phyloP scores from a whole-genome alignment of 1,140 invertebrate species.

The Ptiloglossa arizonensis region DNA sequence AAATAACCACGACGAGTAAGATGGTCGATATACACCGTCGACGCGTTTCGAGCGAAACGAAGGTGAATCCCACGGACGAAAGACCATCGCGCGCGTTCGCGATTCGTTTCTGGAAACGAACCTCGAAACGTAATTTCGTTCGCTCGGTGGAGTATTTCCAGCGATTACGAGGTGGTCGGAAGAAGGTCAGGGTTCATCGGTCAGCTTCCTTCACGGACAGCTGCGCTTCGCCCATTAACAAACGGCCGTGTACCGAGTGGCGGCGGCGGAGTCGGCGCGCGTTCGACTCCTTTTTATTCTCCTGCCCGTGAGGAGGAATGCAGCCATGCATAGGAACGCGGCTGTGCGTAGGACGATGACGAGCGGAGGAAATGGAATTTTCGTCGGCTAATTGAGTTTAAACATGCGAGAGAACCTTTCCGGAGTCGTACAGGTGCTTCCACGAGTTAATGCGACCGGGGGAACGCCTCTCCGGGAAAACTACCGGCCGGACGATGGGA shows the following conservation, averaged over 20 bases:
- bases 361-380: slow-evolving; percentile 65
- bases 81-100: too few species aligned
- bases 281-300: slow-evolving; percentile 26
- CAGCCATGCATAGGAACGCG: slow-evolving; percentile 13
- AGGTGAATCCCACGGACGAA: too few species aligned
- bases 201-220: slow-evolving; percentile 61
- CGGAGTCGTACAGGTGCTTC: slow-evolving; percentile 57
- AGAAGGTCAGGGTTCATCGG: slow-evolving; percentile 67
- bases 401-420: slow-evolving; percentile 58
- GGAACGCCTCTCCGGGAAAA: slow-evolving; percentile 48
- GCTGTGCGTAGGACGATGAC: slow-evolving; percentile 14
- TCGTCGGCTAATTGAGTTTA: slow-evolving; percentile 67
- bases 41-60: too few species aligned
- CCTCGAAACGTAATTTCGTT: background rate
- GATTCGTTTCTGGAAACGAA: too few species aligned
- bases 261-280: too few species aligned
- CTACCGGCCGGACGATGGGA: background rate
- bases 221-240: slow-evolving; percentile 61
- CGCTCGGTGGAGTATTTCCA: background rate
- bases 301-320: slow-evolving; percentile 18
- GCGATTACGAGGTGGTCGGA: slow-evolving; percentile 60
- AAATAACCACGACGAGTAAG: too few species aligned
- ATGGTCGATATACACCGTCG: too few species aligned
- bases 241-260: slow-evolving; percentile 40
- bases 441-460: slow-evolving; percentile 50